Base-by-base conservation (phyloP, 2,888 invertebrate species). In the Pseudococcus jackbeardsleyi region DNA sequence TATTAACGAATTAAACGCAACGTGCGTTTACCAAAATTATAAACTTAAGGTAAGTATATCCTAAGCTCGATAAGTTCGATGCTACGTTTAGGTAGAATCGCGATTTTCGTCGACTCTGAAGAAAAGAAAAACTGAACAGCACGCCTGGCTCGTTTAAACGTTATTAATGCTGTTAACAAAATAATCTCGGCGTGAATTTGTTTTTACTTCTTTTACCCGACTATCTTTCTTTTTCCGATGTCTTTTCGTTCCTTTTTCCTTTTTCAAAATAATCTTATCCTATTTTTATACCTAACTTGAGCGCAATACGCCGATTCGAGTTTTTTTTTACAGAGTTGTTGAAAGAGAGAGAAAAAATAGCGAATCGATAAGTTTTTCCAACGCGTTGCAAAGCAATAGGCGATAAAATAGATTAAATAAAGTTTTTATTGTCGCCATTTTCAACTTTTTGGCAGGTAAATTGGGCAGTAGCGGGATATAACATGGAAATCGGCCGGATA, bases 341-440 rank as follows among this genome's bases (percentile, higher is more conserved):
- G 68, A 72, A 22, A 5, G 54, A 17, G 59, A n/a, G n/a, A 64
- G 19, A 64, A 64, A 72, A 33, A 72, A 33, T 33, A 33, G 26
- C 26, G 26, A 72, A 72, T 72, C 68, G 68, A 72, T 72, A 72
- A 26, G 68, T 72, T 72, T 72, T 72, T 72, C 68, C 11, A 26
- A 33, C 26, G 33, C 68, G 68, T 72, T 72, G 26, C 33, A 33
- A 11, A 33, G 68, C 68, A 72, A 72, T 72, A 72, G 68, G 68
- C 68, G 68, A 72, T 72, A 72, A 72, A 72, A 72, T 72, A 72
- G 68, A 72, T 72, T 72, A 72, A 72, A 72, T 72, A 72, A 72
- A 72, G 68, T 72, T 72, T 72, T 72, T 72, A 72, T 72, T 72
- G 68, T 72, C 68, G 33, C 26, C 68, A 72, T 72, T 72, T 72